Conservation (phyloP, 2,797 vertebrate species). For the Neosilurus hyrtlii region DNA sequence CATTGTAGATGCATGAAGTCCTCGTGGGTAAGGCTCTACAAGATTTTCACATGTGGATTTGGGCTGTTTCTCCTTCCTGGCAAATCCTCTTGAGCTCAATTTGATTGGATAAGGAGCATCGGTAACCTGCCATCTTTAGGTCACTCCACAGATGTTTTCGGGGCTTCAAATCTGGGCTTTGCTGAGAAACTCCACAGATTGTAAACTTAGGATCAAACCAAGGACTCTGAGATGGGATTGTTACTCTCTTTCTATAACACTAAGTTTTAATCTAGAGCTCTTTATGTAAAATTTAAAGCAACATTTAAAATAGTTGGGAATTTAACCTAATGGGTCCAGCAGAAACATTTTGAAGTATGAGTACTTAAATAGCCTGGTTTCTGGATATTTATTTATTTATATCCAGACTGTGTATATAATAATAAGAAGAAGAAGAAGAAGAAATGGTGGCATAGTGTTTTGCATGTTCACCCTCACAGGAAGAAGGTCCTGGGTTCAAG, state of each 20-base stretch:
- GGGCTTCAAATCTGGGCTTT: neutral
- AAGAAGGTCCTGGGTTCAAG: no score
- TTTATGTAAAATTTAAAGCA: neutral
- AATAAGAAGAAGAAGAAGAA: no score
- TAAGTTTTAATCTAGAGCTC: neutral
- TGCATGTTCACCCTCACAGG: no score
- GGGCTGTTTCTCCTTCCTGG: neutral
- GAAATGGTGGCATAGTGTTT: no score
- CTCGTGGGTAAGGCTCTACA: neutral
- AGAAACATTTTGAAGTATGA: neutral
- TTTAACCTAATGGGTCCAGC: neutral
- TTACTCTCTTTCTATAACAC: neutral
- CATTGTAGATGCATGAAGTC: neutral
- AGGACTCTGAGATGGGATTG: neutral
- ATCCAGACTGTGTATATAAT: no score
- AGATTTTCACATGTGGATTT: neutral
- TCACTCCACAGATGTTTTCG: neutral
- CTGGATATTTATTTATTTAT: neutral
- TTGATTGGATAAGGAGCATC: neutral
- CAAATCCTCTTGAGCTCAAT: neutral
- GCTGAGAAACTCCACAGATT: neutral
- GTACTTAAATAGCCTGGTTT: neutral
- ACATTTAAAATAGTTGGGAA: neutral
- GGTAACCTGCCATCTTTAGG: neutral
- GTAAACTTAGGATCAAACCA: neutral